These are phyloP conservation scores for Lamellibrachia columna DNA, from an alignment of 2,888 invertebrate genomes.

Conservation along the genomic window DNA sequence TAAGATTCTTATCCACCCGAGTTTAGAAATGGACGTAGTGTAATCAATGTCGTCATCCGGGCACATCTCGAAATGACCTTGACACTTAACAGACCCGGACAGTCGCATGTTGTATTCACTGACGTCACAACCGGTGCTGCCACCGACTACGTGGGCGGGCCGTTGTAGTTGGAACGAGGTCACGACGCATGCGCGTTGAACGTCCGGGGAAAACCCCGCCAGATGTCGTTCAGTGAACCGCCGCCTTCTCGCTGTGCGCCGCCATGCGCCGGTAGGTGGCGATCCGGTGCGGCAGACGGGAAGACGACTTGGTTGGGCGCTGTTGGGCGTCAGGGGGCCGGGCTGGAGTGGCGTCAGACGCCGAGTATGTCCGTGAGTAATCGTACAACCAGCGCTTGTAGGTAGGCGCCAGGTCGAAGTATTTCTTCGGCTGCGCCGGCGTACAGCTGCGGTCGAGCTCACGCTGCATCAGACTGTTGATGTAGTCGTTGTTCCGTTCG, in stretches of 20 bases:
- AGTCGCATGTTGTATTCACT: background rate
- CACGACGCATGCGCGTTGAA: background rate
- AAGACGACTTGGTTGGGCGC: background rate
- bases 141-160: background rate
- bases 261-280: slow-evolving; percentile 12
- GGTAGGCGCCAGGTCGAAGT: background rate
- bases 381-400: background rate
- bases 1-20: background rate
- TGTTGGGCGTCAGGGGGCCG: background rate
- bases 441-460: background rate
- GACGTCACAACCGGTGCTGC: background rate
- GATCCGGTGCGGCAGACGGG: background rate
- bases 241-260: slow-evolving; percentile 6
- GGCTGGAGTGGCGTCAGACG: background rate
- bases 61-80: background rate
- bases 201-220: background rate
- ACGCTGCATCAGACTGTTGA: background rate
- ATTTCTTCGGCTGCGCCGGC: background rate
- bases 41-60: background rate
- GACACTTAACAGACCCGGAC: background rate
- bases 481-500: background rate
- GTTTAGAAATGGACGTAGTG: background rate
- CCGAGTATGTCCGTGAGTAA: background rate
- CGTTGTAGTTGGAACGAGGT: background rate
- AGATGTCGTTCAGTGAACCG: background rate